Base-by-base conservation (phyloP, 2,888 invertebrate genomes). In the Nycteola revayana region DNA sequence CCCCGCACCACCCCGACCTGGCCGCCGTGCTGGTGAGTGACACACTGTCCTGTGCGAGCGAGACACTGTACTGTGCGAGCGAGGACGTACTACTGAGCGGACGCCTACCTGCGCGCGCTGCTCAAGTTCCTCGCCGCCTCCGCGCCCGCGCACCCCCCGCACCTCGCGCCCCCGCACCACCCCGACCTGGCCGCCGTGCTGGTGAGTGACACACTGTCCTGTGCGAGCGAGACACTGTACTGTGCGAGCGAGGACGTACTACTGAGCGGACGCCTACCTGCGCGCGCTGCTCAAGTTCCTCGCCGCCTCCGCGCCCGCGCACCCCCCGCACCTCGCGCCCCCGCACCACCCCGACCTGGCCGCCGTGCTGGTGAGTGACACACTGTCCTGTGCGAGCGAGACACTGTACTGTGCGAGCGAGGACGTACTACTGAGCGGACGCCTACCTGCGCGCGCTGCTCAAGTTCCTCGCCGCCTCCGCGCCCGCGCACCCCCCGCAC, bases 301-400 rank as follows among this genome's bases (percentile, higher is more conserved):
- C n/a, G n/a, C n/a, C n/a, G n/a, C n/a, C n/a, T n/a, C n/a, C n/a
- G n/a, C n/a, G n/a, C 29, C 26, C 26, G 26, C 26, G 26, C 26
- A 14, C 14, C 26, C 11, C 26, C 25, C 28, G 7, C 9, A 9
- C 22, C 28, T 28, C 3, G 17, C 9, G 1, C 11, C n/a, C n/a
- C n/a, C n/a, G n/a, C n/a, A n/a, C n/a, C n/a, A n/a, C n/a, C 50
- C 56, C 3, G 54, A 44, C 17, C 66, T 70, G 38, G 30, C 42
- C 29, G 67, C 71, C 28, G 81, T 77, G 45, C 72, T 79, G 18
- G 72, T 66, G 3, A 44, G 63, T 39, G 30, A 9, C 41, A n/a
- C 23, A 8, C 24, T 4, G 10, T 5, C 6, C 17, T n/a, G n/a
- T n/a, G n/a, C 3, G 21, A 10, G n/a, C 28, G 18, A 20, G 7